A percentile compares a stretch with the other conserved stretches of the same genome.
Evolutionary conservation across 2,113 vertebrate species (phyloP).

Genomic region (Myotis lucifugus): DNA sequence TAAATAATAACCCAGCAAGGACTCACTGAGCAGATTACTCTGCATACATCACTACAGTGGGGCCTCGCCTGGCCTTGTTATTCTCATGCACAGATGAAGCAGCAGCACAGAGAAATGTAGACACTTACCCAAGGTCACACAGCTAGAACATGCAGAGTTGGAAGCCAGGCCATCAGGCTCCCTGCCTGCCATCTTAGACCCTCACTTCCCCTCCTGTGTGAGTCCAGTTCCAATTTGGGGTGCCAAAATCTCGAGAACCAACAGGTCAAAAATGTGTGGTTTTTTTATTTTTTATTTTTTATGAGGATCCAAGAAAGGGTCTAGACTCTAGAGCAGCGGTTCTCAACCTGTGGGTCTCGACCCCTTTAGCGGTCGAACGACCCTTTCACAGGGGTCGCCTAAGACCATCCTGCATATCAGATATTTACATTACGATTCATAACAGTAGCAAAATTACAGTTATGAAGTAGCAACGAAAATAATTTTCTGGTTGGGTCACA

Average conservation of each 20-base stretch:
- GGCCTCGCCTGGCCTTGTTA: background rate
- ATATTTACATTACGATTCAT: no score
- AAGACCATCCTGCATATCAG: no score
- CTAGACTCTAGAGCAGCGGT: no score
- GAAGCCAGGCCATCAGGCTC: background rate
- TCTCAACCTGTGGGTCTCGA: no score
- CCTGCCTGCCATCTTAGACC: background rate
- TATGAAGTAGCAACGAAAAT: no score
- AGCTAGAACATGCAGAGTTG: background rate
- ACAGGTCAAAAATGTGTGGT: background rate
- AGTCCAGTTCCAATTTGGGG: background rate
- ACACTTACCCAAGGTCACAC: conserved; percentile 49
- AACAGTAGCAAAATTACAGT: no score
- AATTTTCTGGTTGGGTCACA: no score
- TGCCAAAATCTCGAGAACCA: background rate
- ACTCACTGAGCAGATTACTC: background rate
- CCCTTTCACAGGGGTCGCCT: no score
- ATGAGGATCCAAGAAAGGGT: background rate
- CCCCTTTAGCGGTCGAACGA: no score
- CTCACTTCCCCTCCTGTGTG: background rate
- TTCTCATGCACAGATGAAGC: background rate
- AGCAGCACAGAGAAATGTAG: background rate
- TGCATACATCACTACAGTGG: rapidly evolving
- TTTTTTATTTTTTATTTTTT: background rate
- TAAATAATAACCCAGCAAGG: background rate